Conservation (phyloP, 2,113 vertebrate genomes). For the Rhineura floridana region DNA sequence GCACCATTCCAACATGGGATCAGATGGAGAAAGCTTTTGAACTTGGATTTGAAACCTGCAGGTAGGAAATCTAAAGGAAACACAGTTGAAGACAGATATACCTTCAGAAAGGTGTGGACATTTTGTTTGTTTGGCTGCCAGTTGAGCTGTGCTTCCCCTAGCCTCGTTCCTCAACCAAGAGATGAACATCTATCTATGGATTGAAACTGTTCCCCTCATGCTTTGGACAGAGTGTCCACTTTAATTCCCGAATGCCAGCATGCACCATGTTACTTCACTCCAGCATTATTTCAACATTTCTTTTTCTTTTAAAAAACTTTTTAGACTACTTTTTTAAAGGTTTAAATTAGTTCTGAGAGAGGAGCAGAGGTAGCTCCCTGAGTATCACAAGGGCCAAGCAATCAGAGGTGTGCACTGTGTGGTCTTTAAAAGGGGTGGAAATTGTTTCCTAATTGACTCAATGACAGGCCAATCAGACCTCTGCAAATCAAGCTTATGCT, state of each 20-base stretch:
- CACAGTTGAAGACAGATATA: not conserved
- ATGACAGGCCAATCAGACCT: no score
- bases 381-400: no score
- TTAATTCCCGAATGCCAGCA: not conserved
- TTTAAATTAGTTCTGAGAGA: no score
- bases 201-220: not conserved
- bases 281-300: no score
- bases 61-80: slow-evolving; percentile 73
- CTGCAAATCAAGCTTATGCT: no score
- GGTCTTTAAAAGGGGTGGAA: no score
- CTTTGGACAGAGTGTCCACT: not conserved
- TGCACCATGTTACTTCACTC: no score
- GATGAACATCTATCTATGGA: not conserved
- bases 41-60: slow-evolving; percentile 86
- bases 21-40: slow-evolving; percentile 74
- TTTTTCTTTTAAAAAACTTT: no score
- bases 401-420: no score
- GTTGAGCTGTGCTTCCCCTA: not conserved
- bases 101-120: not conserved
- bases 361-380: no score
- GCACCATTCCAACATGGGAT: slow-evolving; percentile 75
- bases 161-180: not conserved
- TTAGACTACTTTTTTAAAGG: no score
- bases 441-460: no score
- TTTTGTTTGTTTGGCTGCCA: not conserved